Evolutionary conservation across 2,797 vertebrate species (phyloP).

Genomic region (Iguana delicatissima): DNA sequence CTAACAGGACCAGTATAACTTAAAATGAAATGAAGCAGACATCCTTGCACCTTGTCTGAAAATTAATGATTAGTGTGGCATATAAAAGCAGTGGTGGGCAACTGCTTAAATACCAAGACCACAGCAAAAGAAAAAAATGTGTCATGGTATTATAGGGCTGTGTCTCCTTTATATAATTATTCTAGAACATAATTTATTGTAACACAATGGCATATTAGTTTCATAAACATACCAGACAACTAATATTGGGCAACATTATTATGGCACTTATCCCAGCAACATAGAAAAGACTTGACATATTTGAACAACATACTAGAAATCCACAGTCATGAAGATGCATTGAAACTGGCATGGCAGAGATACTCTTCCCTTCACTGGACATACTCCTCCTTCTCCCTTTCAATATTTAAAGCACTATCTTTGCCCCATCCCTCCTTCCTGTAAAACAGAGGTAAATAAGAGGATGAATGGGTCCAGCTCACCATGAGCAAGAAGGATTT

Average conservation of each 20-base stretch:
- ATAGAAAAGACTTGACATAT: background rate
- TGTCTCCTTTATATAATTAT: constrained; percentile 26
- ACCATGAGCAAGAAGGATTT: background rate
- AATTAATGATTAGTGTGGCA: constrained; percentile 20
- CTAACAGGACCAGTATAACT: background rate
- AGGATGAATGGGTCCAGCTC: background rate
- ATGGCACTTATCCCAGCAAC: background rate
- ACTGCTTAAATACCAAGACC: background rate
- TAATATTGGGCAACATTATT: constrained; percentile 9
- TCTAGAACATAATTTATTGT: constrained; percentile 28
- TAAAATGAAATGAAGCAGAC: constrained; percentile 3
- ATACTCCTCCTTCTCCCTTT: background rate
- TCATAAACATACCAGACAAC: background rate
- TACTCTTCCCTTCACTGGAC: background rate
- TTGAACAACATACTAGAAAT: background rate
- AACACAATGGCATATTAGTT: constrained; percentile 24
- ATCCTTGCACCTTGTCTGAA: constrained; percentile 9
- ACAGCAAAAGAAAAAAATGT: background rate
- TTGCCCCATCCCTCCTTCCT: background rate
- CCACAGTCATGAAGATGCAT: background rate
- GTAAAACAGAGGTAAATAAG: background rate
- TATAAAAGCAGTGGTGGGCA: constrained; percentile 22
- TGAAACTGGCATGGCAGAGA: background rate
- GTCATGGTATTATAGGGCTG: background rate
- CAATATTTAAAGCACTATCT: background rate